These are phyloP conservation scores for Asteroscopus sphinx DNA, from an alignment of 2,888 invertebrate genomes.

Conservation along the genomic window DNA sequence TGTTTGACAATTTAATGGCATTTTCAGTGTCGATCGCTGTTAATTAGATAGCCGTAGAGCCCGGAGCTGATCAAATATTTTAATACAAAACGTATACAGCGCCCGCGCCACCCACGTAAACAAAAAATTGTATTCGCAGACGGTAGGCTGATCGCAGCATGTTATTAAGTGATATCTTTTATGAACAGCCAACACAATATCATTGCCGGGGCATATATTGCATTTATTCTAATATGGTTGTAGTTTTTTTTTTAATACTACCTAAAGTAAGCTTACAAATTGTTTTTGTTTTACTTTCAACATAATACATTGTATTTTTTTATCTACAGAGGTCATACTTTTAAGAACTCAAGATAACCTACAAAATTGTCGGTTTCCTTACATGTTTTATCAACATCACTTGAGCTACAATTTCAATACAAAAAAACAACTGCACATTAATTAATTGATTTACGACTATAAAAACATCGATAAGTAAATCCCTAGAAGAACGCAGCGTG, in stretches of 20 bases:
- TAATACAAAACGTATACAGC: conserved; percentile 68
- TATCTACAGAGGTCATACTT: conserved; percentile 25
- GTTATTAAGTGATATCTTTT: conserved; percentile 70
- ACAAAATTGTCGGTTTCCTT: conserved; percentile 29
- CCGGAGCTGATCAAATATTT: conserved; percentile 73
- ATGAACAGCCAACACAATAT: conserved; percentile 49
- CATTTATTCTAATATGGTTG: conserved; percentile 33
- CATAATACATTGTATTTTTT: conserved; percentile 3
- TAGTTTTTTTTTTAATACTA: conserved; percentile 16
- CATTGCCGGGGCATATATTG: conserved; percentile 44
- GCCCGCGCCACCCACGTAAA: conserved; percentile 78
- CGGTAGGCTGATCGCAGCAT: conserved; percentile 55
- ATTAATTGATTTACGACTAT: conserved; percentile 31
- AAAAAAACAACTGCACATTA: conserved; percentile 2
- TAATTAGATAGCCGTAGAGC: conserved; percentile 63
- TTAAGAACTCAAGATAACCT: conserved; percentile 32
- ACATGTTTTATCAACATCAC: conserved; percentile 29
- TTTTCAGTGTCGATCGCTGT: conserved; percentile 69
- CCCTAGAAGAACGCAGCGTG: conserved; percentile 12
- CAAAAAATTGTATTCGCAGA: conserved; percentile 69
- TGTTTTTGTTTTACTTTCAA: neutral
- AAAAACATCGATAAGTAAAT: conserved; percentile 35
- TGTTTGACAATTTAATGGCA: conserved; percentile 77
- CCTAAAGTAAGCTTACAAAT: neutral
- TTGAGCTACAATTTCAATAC: conserved; percentile 12